phyloP scores from a whole-genome alignment of 2,888 invertebrate genomes.

The Diarsia dahlii region DNA sequence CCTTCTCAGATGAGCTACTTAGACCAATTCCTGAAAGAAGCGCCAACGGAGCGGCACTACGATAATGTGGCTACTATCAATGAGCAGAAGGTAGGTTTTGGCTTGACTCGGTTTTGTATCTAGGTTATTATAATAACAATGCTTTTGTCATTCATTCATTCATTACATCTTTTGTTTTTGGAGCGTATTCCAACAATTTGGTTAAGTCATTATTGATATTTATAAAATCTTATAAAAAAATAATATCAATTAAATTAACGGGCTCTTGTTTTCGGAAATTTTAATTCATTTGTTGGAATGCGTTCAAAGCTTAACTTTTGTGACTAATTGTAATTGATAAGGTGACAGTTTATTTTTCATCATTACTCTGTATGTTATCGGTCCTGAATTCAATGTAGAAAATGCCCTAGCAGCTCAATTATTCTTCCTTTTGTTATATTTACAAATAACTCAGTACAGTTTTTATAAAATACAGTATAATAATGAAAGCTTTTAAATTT shows the following conservation, averaged over 20 bases:
- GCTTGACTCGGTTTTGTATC: slow-evolving; percentile 32
- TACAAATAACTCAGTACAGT: neutral
- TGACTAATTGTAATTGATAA: slow-evolving; percentile 69
- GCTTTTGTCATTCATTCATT: slow-evolving; percentile 60
- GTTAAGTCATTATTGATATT: neutral
- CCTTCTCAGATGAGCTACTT: slow-evolving; percentile 97
- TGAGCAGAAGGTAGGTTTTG: slow-evolving; percentile 85
- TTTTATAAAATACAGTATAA: slow-evolving; percentile 43
- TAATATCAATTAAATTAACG: too few species aligned
- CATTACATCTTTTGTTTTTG: slow-evolving; percentile 52
- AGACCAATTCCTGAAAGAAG: slow-evolving; percentile 97
- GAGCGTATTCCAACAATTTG: slow-evolving; percentile 46
- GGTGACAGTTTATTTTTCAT: slow-evolving; percentile 59
- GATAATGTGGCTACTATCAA: slow-evolving; percentile 86
- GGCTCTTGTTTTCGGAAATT: too few species aligned
- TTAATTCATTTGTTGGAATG: slow-evolving; percentile 33
- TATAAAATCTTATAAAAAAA: too few species aligned
- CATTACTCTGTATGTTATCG: slow-evolving; percentile 39
- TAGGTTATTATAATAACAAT: slow-evolving; percentile 38
- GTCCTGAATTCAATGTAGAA: neutral
- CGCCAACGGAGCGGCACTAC: slow-evolving; percentile 86
- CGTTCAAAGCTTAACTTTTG: slow-evolving; percentile 53
- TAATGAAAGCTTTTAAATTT: slow-evolving; percentile 64
- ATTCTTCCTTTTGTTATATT: too few species aligned
- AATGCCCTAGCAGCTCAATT: neutral